Percentiles rank a stretch among this genome's conserved stretches.
These are phyloP conservation scores for Menura novaehollandiae DNA, from an alignment of 2,113 vertebrate genomes.

Conservation along the genomic window DNA sequence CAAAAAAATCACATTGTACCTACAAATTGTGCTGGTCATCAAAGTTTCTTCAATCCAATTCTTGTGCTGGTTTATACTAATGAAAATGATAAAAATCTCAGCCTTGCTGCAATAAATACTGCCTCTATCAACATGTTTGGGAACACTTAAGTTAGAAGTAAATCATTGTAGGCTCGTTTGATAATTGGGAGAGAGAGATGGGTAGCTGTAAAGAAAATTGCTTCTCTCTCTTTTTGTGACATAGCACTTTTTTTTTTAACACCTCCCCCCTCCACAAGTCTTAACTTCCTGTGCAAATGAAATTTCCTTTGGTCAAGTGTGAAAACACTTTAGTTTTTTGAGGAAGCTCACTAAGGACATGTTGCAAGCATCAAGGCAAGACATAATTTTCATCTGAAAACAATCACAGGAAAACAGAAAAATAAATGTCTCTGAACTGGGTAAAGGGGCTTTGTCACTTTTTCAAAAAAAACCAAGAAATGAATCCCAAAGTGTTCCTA, in stretches of 20 bases:
- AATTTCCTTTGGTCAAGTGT: too few relatives aligned
- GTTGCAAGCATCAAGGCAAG: background rate
- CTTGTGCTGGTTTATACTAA: background rate
- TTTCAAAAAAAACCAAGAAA: background rate
- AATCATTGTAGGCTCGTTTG: too few relatives aligned
- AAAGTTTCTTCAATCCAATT: background rate
- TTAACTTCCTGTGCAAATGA: too few relatives aligned
- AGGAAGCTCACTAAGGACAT: too few relatives aligned
- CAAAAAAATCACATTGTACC: background rate
- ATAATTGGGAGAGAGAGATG: too few relatives aligned
- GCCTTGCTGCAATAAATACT: background rate
- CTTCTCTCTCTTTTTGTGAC: too few relatives aligned
- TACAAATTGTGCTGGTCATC: background rate
- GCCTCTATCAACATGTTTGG: background rate
- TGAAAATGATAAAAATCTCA: conserved; percentile 3
- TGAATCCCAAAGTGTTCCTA: background rate
- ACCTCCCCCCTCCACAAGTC: too few relatives aligned
- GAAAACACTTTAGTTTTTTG: too few relatives aligned
- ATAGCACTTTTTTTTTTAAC: too few relatives aligned
- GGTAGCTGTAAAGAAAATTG: too few relatives aligned
- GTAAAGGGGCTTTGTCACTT: background rate
- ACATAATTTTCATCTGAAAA: background rate
- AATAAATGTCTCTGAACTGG: background rate
- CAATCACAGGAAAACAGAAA: background rate
- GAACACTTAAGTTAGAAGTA: too few relatives aligned